Conservation (phyloP, 2,888 invertebrate genomes). For the Gortyna flavago region DNA sequence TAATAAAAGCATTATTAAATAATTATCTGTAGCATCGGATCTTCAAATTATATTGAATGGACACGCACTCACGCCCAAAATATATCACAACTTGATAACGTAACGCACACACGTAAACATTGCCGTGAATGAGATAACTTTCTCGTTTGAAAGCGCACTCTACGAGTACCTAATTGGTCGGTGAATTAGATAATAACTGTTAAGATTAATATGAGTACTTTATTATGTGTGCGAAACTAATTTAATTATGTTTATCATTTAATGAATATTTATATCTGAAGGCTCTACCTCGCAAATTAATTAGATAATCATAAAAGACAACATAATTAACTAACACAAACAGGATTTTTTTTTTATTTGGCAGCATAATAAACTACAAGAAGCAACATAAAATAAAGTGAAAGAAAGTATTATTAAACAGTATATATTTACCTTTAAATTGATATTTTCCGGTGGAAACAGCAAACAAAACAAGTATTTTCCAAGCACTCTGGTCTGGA, state of each 20-base stretch:
- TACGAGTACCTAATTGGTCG: constrained; percentile 56
- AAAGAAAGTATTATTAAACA: constrained; percentile 9
- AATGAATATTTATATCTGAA: constrained; percentile 55
- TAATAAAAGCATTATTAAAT: constrained; percentile 58
- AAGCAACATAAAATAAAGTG: constrained; percentile 29
- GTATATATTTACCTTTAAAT: constrained; percentile 64
- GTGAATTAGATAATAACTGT: constrained; percentile 62
- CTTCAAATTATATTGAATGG: constrained; percentile 65
- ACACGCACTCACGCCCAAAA: constrained; percentile 60
- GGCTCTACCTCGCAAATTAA: constrained; percentile 30
- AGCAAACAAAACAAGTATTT: constrained; percentile 64
- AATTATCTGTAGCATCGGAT: constrained; percentile 59
- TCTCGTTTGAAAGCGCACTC: constrained; percentile 60
- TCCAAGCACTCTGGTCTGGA: constrained; percentile 70
- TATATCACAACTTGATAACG: constrained; percentile 47
- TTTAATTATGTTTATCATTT: constrained; percentile 48
- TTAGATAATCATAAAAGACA: constrained; percentile 40
- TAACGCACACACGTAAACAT: constrained; percentile 54
- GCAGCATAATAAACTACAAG: not conserved
- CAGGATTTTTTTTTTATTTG: constrained; percentile 2
- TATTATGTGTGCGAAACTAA: constrained; percentile 52
- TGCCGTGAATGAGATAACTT: constrained; percentile 58
- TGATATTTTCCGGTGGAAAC: constrained; percentile 56
- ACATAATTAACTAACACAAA: constrained; percentile 18
- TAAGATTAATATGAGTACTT: constrained; percentile 54